phyloP scores from a whole-genome alignment of 1,140 invertebrate genomes.

The Hylyphantes graminicola region DNA sequence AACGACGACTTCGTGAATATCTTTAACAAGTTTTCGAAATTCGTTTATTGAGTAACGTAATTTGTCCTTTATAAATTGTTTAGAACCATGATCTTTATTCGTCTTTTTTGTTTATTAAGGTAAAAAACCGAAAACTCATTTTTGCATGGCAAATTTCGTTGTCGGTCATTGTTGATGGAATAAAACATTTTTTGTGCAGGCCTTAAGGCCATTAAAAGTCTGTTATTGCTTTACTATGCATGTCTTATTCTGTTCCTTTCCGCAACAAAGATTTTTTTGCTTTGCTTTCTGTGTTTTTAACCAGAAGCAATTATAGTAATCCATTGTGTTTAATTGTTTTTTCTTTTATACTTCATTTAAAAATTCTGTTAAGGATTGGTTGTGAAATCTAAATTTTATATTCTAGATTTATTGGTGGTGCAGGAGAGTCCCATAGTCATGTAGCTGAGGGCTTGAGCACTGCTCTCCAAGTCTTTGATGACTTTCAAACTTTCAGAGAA shows the following conservation, averaged over 20 bases:
- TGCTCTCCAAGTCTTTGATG: slow-evolving; percentile 87
- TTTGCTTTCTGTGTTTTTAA: neutral
- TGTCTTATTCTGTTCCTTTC: neutral
- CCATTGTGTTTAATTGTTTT: neutral
- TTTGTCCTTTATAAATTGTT: no score
- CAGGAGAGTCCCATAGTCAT: slow-evolving; percentile 87
- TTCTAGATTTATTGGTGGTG: slow-evolving; percentile 85
- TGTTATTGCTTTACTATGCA: neutral
- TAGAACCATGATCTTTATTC: no score
- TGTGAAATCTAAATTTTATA: neutral
- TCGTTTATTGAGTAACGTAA: no score
- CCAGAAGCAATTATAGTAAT: neutral
- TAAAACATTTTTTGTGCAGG: no score
- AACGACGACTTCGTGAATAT: no score
- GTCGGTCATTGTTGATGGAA: no score
- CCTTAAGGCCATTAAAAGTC: no score
- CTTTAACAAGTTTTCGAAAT: no score
- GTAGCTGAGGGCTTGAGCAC: slow-evolving; percentile 91
- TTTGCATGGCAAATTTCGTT: no score
- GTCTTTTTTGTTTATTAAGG: no score
- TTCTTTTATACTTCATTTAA: neutral
- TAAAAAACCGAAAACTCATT: no score
- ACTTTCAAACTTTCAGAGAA: slow-evolving; percentile 79
- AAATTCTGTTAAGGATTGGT: no score
- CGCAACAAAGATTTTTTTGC: neutral